Percentiles rank a stretch among this genome's conserved stretches.
phyloP scores from a whole-genome alignment of 1,140 invertebrate species.

The Orchestia grillus region DNA sequence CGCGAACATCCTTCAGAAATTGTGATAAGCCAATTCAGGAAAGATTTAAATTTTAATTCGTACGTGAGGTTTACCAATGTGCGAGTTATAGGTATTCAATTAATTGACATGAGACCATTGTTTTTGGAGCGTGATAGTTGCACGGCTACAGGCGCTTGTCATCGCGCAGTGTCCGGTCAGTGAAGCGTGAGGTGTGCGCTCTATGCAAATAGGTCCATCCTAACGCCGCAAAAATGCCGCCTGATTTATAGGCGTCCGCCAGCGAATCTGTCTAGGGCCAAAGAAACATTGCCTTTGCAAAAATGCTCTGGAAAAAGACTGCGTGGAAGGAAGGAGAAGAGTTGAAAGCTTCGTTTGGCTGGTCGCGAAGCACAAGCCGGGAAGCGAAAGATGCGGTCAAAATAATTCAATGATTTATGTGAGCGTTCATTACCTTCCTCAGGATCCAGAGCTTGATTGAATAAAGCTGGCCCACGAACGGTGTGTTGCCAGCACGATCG shows the following conservation, averaged over 20 bases:
- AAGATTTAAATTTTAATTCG: not conserved
- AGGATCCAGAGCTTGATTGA: slow-evolving; percentile 46
- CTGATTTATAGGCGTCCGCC: slow-evolving; percentile 51
- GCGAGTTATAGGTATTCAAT: not conserved
- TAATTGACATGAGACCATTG: slow-evolving; percentile 11
- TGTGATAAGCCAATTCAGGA: not conserved
- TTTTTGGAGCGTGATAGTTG: not conserved
- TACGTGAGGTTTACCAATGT: not conserved
- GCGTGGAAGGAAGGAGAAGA: slow-evolving; percentile 13
- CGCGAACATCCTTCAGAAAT: not conserved
- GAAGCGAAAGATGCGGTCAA: slow-evolving; percentile 48
- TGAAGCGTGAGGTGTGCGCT: slow-evolving; percentile 39
- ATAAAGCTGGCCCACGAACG: slow-evolving; percentile 27
- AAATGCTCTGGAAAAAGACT: slow-evolving; percentile 16
- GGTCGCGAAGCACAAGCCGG: slow-evolving; percentile 31
- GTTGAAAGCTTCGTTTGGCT: slow-evolving; percentile 24
- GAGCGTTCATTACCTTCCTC: slow-evolving; percentile 52
- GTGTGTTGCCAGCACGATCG: slow-evolving; percentile 51
- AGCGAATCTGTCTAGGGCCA: slow-evolving; percentile 47
- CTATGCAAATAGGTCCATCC: slow-evolving; percentile 55
- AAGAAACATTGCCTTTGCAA: slow-evolving; percentile 49
- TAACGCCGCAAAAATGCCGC: slow-evolving; percentile 32
- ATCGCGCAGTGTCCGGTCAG: slow-evolving; percentile 37
- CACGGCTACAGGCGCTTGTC: not conserved
- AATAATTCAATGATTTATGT: slow-evolving; percentile 50